Percentiles rank a stretch among this genome's conserved stretches.
phyloP scores from a whole-genome alignment of 35 echinoderm and acorn worm genomes.

The Diadema setosum region DNA sequence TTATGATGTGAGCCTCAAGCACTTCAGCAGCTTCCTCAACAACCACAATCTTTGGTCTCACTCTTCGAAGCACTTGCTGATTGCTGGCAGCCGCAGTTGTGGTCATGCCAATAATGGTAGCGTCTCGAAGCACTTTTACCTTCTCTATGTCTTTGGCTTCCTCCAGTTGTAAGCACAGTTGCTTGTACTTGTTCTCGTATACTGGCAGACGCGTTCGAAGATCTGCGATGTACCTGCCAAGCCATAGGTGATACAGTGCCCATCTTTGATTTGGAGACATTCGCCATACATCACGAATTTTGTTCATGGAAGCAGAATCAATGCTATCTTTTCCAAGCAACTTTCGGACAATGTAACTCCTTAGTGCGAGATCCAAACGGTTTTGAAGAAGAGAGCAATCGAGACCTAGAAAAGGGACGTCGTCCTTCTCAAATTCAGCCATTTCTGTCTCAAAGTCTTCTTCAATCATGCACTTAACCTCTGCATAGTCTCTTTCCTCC shows the following conservation, averaged over 20 bases:
- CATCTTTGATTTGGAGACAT: conserved; percentile 46
- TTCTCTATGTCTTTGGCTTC: conserved; percentile 46
- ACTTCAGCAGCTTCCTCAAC: conserved; percentile 97
- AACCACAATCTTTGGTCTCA: conserved; percentile 70
- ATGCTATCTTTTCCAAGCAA: neutral
- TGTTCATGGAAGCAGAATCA: neutral
- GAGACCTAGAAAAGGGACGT: neutral
- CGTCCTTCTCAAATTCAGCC: neutral
- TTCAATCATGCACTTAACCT: neutral
- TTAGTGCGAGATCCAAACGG: neutral
- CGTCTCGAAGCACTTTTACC: conserved; percentile 15
- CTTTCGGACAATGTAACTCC: neutral
- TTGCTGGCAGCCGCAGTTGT: conserved; percentile 81
- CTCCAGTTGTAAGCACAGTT: conserved; percentile 14
- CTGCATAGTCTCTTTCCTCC: neutral
- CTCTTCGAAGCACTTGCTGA: conserved; percentile 38
- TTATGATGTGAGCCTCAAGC: conserved; percentile 80
- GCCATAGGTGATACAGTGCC: conserved; percentile 65
- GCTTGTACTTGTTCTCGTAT: conserved; percentile 18
- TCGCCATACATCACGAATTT: conserved; percentile 21
- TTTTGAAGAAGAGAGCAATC: neutral
- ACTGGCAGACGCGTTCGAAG: neutral
- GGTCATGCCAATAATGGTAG: conserved; percentile 80
- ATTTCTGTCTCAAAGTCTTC: neutral
- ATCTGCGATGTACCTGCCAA: neutral